Base-by-base conservation (phyloP, 2,888 invertebrate species). In the Pristionchus mayeri region DNA sequence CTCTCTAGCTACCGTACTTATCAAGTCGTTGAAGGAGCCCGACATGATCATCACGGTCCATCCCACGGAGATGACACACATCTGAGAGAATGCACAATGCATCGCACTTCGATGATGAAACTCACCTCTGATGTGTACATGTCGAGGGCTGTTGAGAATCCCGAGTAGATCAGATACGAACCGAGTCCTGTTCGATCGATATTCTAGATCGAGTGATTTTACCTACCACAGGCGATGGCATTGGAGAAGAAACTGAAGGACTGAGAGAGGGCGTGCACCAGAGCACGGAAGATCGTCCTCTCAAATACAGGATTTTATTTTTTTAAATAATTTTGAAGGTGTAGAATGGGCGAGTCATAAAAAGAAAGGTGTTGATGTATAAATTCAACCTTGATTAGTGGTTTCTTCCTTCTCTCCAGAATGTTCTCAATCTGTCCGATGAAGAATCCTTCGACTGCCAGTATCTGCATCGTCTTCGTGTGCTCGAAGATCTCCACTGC, bases 151-250 rank as follows among this genome's bases (percentile, higher is more conserved):
- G 54, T 11, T 18, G 48, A 9, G 40, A 37, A 27, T 37, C 80
- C 80, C 24, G 80, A 80, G 57, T 80, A 80, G 40, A 80, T 57
- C 24, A 80, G 57, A 24, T 57, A 80, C 0, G 57, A 80, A 13
- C 80, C 80, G 37, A 80, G 57, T 16, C 54, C 80, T 80, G 40
- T 1, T 4, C 1, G 7, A 16, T 37, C 27, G 40, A 37, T 44
- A 9, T 2, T 71, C n/a, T n/a, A 40, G n/a, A 54, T 54, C 21
- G 16, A 21, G 44, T 9, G 44, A 13, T 52, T 40, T 7, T 11
- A 57, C 30, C 24, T 57, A 80, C 82, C 60, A 21, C 60, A 34
- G 24, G 82, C 82, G 4, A 67, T 6, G 13, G 30, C 24, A 50
- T 67, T 82, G 21, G 67, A 18, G 48, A 82, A 82, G 82, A 48